Base-by-base conservation (phyloP, 2,113 vertebrate species). In the Enhydra lutris region DNA sequence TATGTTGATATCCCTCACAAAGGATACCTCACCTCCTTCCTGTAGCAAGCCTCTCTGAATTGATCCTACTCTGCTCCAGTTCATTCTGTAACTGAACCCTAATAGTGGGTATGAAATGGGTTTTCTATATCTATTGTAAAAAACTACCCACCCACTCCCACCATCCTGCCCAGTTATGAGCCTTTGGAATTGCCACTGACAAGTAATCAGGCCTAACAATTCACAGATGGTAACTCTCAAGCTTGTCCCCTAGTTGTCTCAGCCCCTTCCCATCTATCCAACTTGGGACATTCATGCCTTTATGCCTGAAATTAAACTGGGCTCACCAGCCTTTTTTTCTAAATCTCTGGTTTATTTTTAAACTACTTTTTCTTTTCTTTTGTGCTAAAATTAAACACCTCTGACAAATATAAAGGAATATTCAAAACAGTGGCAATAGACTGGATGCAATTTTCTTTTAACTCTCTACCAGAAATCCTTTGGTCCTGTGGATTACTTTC, bases 381-480 rank as follows among this genome's bases (percentile, higher is more conserved):
- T 95, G 59, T 95, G 91, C 88, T 97, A 97, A 96, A 98, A 97
- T 98, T 96, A 98, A 97, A 96, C 24, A 95, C 47, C 61, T 96
- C 84, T 92, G 74, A 94, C 97, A 97, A 97, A 94, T 96, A 88
- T 97, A n/a, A n/a, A n/a, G n/a, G n/a, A n/a, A n/a, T n/a, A 96
- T 95, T 98, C 88, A 95, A 98, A 98, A 97, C 69, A 97, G 65
- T 92, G 47, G 52, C 92, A 96, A 81, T 67, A 92, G 76, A 89
- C 20, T 95, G 26, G 59, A 76, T 78, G 71, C 36, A 91, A 92
- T 95, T 97, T 96, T 92, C 88, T 67, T 96, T 92, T 84, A 95
- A 84, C 55, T 94, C 88, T 24, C 31, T 81, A 88, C 84, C 45
- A 61, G 24, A 94, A 73, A 11, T 65, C 74, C 67, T 95, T 85